Percentiles rank a stretch among this genome's conserved stretches.
Evolutionary conservation across 1,140 invertebrate genomes (phyloP).

Genomic region (Homarus americanus): DNA sequence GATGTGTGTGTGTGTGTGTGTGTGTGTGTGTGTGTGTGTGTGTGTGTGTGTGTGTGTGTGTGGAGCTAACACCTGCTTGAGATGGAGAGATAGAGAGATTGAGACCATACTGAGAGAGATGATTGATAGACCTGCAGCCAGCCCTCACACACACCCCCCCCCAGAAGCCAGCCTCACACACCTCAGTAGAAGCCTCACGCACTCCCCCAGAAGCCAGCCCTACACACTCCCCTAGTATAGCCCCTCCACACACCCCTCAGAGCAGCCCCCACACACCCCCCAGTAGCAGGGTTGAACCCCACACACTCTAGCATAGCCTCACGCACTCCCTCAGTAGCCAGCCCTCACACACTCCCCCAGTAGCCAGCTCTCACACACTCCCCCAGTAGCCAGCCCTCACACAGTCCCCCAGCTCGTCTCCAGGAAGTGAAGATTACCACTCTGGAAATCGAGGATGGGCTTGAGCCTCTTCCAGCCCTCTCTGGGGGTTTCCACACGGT

Average conservation of each 20-base stretch:
- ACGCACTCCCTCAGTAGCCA: background rate
- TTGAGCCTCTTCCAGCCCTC: slow-evolving; percentile 33
- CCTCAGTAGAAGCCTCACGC: background rate
- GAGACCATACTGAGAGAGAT: too few relatives aligned
- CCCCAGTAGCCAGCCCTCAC: background rate
- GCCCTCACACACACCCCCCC: too few relatives aligned
- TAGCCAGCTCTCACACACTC: background rate
- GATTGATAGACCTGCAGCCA: too few relatives aligned
- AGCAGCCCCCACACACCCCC: background rate
- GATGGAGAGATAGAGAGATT: too few relatives aligned
- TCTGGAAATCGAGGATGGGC: slow-evolving; percentile 31
- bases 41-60: too few relatives aligned
- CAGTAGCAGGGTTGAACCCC: too few relatives aligned
- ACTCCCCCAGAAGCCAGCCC: background rate
- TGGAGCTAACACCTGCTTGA: too few relatives aligned
- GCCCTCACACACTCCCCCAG: background rate
- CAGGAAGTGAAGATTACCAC: slow-evolving; percentile 34
- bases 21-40: too few relatives aligned
- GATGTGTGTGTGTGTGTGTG: too few relatives aligned
- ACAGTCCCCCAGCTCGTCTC: background rate
- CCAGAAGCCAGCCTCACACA: background rate
- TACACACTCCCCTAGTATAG: too few relatives aligned
- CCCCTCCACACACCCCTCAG: background rate
- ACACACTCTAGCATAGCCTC: background rate
- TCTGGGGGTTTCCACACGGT: slow-evolving; percentile 14